Evolutionary conservation across 2,797 vertebrate genomes (phyloP).

Genomic region (Epinephelus coioides): DNA sequence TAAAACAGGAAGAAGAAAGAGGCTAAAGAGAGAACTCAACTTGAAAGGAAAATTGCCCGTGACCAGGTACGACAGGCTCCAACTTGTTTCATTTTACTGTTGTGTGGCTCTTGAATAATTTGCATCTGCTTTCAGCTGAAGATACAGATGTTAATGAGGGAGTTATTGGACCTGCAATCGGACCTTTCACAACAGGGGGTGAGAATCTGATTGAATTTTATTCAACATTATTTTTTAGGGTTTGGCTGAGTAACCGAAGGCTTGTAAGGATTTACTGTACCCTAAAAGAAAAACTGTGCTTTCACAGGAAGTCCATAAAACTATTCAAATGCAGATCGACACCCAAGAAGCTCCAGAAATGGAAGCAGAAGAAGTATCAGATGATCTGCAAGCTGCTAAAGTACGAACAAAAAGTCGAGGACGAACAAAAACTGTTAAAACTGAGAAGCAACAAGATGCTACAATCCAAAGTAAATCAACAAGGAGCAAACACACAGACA

Average conservation of each 20-base stretch:
- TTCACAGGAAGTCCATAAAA: slow-evolving; percentile 46
- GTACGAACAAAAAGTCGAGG: not conserved
- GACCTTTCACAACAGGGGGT: slow-evolving; percentile 61
- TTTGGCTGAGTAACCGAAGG: not conserved
- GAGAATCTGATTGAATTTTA: not conserved
- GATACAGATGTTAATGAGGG: slow-evolving; percentile 58
- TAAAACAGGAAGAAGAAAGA: slow-evolving; percentile 53
- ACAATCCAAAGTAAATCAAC: slow-evolving; percentile 11
- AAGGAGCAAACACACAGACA: not conserved
- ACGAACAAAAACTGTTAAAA: not conserved
- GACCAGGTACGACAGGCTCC: slow-evolving; percentile 64
- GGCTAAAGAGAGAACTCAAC: slow-evolving; percentile 24
- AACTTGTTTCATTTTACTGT: not conserved
- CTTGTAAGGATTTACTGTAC: not conserved
- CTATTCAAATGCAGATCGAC: slow-evolving; percentile 16
- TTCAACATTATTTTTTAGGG: not conserved
- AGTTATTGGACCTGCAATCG: slow-evolving; percentile 61
- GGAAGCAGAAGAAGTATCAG: not conserved
- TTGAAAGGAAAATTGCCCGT: slow-evolving; percentile 35
- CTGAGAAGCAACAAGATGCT: not conserved
- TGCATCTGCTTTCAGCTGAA: slow-evolving; percentile 51
- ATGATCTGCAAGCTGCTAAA: not conserved
- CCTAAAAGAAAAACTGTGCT: not conserved
- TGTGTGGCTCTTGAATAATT: not conserved
- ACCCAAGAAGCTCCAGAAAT: not conserved